Evolutionary conservation across 2,113 vertebrate species (phyloP).

Genomic region (Chunga burmeisteri): DNA sequence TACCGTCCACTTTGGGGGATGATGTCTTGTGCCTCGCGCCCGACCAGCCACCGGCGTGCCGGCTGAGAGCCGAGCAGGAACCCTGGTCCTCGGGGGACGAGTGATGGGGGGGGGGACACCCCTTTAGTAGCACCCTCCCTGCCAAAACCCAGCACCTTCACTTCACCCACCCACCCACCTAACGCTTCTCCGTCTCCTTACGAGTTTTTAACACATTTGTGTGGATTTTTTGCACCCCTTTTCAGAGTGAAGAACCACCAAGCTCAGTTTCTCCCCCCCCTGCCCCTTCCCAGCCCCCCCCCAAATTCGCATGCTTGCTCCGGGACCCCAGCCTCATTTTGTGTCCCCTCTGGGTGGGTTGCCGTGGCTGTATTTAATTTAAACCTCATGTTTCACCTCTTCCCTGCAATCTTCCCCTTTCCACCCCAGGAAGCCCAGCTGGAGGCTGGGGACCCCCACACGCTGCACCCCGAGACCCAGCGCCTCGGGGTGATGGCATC

Average conservation of each 20-base stretch:
- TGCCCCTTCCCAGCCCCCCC: background rate
- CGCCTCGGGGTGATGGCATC: accelerated
- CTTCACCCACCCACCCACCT: background rate
- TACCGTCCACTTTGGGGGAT: background rate
- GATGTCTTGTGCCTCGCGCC: background rate
- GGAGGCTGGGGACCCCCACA: background rate
- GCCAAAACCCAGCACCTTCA: background rate
- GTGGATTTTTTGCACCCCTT: slow-evolving; percentile 19
- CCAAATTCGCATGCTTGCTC: background rate
- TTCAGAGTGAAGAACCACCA: background rate
- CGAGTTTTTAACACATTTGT: background rate
- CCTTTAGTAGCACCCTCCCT: background rate
- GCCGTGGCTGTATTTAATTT: background rate
- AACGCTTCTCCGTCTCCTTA: background rate
- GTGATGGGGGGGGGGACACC: background rate
- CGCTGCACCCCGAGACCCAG: background rate
- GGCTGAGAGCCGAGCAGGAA: background rate
- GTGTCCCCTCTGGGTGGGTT: background rate
- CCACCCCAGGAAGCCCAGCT: background rate
- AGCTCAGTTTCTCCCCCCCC: no score
- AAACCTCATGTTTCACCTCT: background rate
- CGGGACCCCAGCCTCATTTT: background rate
- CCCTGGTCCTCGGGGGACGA: background rate
- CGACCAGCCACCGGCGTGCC: background rate
- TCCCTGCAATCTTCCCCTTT: background rate